Conservation (phyloP, 2,888 invertebrate species). For the Acheta domesticus region DNA sequence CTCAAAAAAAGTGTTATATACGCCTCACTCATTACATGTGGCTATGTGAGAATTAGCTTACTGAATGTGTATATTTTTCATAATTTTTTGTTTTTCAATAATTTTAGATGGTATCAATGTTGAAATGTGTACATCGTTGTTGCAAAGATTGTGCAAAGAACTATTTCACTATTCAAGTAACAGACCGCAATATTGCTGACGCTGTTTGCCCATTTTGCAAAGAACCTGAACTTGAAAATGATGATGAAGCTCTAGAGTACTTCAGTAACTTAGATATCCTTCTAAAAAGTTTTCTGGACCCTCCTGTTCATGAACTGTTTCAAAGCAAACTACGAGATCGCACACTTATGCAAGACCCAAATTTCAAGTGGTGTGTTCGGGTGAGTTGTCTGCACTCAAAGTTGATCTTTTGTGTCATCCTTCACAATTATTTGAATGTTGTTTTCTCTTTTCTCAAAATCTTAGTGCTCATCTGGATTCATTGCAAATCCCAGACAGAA, state of each 20-base stretch:
- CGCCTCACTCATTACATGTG: too few relatives aligned
- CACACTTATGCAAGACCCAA: constrained; percentile 86
- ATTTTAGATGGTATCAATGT: constrained; percentile 81
- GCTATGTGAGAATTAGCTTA: too few relatives aligned
- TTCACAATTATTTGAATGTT: background rate
- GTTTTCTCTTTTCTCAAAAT: constrained; percentile 33
- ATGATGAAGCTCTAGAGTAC: constrained; percentile 76
- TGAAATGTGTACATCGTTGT: constrained; percentile 83
- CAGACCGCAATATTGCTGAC: constrained; percentile 84
- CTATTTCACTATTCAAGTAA: constrained; percentile 87
- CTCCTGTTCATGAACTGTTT: constrained; percentile 81
- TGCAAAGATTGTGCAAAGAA: constrained; percentile 85
- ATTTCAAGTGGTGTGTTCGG: constrained; percentile 93
- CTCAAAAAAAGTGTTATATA: too few relatives aligned
- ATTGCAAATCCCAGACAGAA: constrained; percentile 85
- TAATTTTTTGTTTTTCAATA: background rate
- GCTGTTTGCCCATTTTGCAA: constrained; percentile 92
- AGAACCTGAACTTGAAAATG: constrained; percentile 72
- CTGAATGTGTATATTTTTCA: background rate
- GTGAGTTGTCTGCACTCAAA: constrained; percentile 47
- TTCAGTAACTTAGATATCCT: constrained; percentile 87
- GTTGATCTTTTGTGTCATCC: background rate
- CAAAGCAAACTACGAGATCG: constrained; percentile 88
- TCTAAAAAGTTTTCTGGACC: constrained; percentile 76
- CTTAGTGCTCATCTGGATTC: constrained; percentile 89